Base-by-base conservation (phyloP, 2,888 invertebrate species). In the Drosophila peninsularis region DNA sequence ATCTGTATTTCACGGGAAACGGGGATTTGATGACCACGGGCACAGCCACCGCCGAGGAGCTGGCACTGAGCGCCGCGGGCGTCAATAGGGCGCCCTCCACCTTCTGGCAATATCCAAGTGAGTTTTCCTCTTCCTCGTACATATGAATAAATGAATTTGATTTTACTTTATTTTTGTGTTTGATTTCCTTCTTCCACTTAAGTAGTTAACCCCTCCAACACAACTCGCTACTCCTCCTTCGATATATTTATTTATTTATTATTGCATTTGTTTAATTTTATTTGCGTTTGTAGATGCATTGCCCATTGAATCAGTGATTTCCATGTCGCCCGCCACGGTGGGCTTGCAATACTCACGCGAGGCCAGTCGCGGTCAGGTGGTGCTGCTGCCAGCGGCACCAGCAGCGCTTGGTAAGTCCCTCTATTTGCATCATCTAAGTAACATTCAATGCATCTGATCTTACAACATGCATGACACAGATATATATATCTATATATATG, bases 311-410 rank as follows among this genome's bases (percentile, higher is more conserved):
- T 95, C 95, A 86, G 94, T 95, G 94, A 94, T 96, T 89, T 95
- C 96, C 75, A 94, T 95, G 94, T 95, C 94, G 90, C 94, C 92
- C 93, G 95, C 93, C 90, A 96, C 95, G 65, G 95, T 96, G 66
- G 97, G 97, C 65, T 96, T 96, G 92, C 97, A 97, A 93, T 94
- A 98, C 89, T 96, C 97, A 55, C 94, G 97, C 74, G 98, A 98
- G 91, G 96, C 97, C 34, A 94, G 96, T 24, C 96, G 96, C 5
- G 97, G 97, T 49, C 97, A 97, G 82, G 94, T 97, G 70, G 94
- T 97, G 75, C 94, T 97, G 74, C 94, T 97, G 81, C 96, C 97
- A 49, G 94, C 96, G 39, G 94, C 96, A 49, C 94, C 95, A 91
- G 92, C 92, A 81, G 81, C 90, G 64, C 93, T 94, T 90, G 95